Base-by-base conservation (phyloP, 2,888 invertebrate genomes). In the Eupithecia pulchellata region DNA sequence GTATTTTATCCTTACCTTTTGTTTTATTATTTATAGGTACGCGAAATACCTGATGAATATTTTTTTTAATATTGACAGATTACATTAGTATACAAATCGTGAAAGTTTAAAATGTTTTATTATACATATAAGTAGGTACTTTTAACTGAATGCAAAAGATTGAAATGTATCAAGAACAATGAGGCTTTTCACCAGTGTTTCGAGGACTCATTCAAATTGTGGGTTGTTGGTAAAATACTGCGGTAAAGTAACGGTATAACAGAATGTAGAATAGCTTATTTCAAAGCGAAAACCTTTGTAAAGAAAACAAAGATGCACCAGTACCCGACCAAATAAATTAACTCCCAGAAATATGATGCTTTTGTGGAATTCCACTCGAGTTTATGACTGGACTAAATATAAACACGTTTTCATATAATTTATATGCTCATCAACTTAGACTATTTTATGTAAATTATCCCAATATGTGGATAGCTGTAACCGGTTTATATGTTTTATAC, bases 261-360 rank as follows among this genome's bases (percentile, higher is more conserved):
- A 20, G 58, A 30, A 27, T 58, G 25, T 32, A 34, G 34, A 34
- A 32, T 60, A 34, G 34, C 61, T 32, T n/a, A 11, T 5, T 42
- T 61, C 27, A 61, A 69, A 75, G 71, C 68, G 71, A 77, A 75
- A 75, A 71, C 64, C 75, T 77, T 69, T 69, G 61, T 73, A 72
- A 75, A 73, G 65, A 73, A 74, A 73, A 73, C 75, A 77, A 77
- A 74, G 64, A 68, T 69, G 20, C 61, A 61, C 61, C 34, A 34
- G 34, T 60, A 65, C 72, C 77, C 73, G 77, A 76, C 74, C 64
- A 69, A 70, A 77, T 77, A 75, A 77, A 77, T 77, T 77, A 75
- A 73, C 39, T 63, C 65, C 25, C 67, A 62, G 55, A 69, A 72
- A 67, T 62, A 29, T 29, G 11, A 68, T 71, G 61, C 71, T 72